Percentiles rank a stretch among this genome's conserved stretches.
Conservation (phyloP, 2,113 vertebrate genomes). For the Synodontis membranacea region DNA sequence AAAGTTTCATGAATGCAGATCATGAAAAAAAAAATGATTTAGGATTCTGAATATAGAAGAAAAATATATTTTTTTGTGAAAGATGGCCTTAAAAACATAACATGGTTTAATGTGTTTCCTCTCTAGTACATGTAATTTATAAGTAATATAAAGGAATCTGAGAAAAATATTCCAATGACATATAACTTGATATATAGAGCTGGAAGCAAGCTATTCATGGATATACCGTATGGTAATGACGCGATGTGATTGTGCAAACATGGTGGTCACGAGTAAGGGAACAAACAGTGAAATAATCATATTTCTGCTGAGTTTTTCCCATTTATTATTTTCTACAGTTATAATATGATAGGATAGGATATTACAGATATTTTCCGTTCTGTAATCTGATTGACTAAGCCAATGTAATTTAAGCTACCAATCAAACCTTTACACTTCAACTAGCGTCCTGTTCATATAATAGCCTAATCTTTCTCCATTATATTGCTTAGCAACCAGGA, state of each 20-base stretch:
- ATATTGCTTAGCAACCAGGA: background rate
- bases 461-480: background rate
- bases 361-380: background rate
- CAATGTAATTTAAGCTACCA: background rate
- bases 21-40: background rate
- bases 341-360: too few species aligned
- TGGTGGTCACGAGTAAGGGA: background rate
- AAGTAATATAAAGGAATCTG: background rate
- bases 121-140: background rate
- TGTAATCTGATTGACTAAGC: background rate
- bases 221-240: background rate
- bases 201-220: background rate
- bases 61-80: background rate
- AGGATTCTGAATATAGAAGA: background rate
- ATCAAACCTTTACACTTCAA: background rate
- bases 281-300: background rate
- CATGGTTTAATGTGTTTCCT: background rate
- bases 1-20: background rate
- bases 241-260: background rate
- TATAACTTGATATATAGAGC: background rate
- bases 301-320: background rate
- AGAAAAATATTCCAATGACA: too few species aligned
- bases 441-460: background rate
- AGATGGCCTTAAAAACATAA: background rate
- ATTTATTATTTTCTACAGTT: background rate